Percentiles rank a stretch among this genome's conserved stretches.
Evolutionary conservation across 35 echinoderm and acorn worm genomes (phyloP).

Genomic region (Ophiothrix spiculata): DNA sequence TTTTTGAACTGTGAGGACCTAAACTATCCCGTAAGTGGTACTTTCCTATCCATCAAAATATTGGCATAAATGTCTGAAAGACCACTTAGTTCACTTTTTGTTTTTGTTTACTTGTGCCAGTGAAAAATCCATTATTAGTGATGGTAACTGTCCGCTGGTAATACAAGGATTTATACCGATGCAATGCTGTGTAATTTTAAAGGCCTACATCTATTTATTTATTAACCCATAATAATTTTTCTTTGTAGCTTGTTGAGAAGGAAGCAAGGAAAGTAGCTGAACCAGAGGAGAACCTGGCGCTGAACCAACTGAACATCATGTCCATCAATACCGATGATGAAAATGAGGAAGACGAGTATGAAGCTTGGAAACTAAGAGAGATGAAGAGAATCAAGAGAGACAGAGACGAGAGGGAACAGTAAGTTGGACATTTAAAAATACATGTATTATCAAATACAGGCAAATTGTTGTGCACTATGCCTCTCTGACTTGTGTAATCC

Average conservation of each 20-base stretch:
- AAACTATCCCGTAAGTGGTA: no score
- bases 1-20: no score
- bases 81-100: no score
- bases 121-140: no score
- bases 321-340: slow-evolving; percentile 87
- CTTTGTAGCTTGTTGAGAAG: slow-evolving; percentile 66
- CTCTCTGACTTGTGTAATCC: neutral
- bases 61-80: no score
- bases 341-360: slow-evolving; percentile 95
- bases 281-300: slow-evolving; percentile 33
- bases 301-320: slow-evolving; percentile 42
- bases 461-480: neutral
- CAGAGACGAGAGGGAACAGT: slow-evolving; percentile 90
- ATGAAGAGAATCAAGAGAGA: slow-evolving; percentile 89
- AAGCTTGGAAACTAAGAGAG: slow-evolving; percentile 86
- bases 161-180: no score
- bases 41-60: no score
- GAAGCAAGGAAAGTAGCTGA: slow-evolving; percentile 55
- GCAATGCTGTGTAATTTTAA: no score
- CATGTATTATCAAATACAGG: neutral
- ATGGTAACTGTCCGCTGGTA: no score
- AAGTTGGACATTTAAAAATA: slow-evolving; percentile 15
- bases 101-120: no score
- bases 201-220: no score
- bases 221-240: neutral